Base-by-base conservation (phyloP, 2,888 invertebrate species). In the Eupithecia subfuscata region DNA sequence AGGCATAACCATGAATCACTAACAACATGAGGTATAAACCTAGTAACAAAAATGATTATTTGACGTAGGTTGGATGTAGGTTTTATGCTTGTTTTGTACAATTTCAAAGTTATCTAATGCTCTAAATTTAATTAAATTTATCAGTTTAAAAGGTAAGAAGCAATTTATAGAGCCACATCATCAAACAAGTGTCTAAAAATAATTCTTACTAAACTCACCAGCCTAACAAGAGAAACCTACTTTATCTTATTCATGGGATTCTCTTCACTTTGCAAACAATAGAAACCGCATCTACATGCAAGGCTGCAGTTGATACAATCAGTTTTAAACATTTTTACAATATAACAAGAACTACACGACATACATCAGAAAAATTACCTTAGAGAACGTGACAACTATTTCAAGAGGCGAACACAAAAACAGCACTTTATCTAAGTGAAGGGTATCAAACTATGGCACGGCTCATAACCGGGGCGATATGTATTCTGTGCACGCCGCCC, bases 401-500 rank as follows among this genome's bases (percentile, higher is more conserved):
- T 82, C 81, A 84, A 86, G 85, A 83, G 82, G 84, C 85, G 84
- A 86, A 84, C 78, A 84, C 80, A 86, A 88, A 85, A 88, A 89
- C 86, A 87, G 83, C 87, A 89, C 86, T 89, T 87, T 87, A 86
- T 84, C 84, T 87, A 86, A 89, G 87, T 87, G 88, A 86, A 84
- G 87, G 87, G 87, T 88, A 88, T 87, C 86, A 84, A 86, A 86
- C 83, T 85, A 85, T 82, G 80, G 81, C 80, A 81, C 85, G 85
- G 82, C 80, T 86, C 83, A 86, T 88, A 88, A 87, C 87, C 82
- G 83, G 77, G 82, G 75, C 82, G 79, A 89, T 93, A 85, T 86
- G 86, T 90, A 93, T 93, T 91, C 93, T 84, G 84, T 81, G 78
- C 91, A 88, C 89, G 89, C 79, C 73, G 79, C 78, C 77, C 79